Conservation (phyloP, 2,888 invertebrate genomes). For the Scaptomyza flava region DNA sequence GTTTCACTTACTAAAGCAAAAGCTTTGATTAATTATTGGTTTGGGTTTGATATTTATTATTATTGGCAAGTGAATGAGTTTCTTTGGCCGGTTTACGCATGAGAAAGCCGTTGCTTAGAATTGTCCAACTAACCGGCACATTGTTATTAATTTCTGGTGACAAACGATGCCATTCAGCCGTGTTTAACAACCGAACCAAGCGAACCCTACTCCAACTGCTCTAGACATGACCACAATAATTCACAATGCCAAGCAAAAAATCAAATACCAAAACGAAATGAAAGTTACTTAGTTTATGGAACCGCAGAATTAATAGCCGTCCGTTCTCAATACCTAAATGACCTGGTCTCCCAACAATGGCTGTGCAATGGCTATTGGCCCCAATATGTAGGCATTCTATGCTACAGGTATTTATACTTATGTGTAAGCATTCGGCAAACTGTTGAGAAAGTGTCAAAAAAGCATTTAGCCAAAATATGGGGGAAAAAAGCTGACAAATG, state of each 20-base stretch:
- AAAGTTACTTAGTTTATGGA: conserved; percentile 63
- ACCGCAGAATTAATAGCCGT: conserved; percentile 76
- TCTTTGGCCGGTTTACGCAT: conserved; percentile 61
- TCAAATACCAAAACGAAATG: conserved; percentile 67
- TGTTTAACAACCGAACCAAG: conserved; percentile 51
- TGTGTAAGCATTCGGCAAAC: conserved; percentile 15
- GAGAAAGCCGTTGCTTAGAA: conserved; percentile 68
- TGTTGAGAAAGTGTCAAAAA: conserved; percentile 65
- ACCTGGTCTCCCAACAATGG: conserved; percentile 39
- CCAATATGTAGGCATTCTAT: conserved; percentile 49
- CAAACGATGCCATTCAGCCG: conserved; percentile 72
- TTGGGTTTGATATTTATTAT: conserved; percentile 22
- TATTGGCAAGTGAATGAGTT: conserved; percentile 52
- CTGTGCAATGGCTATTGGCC: conserved; percentile 43
- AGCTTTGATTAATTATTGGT: conserved; percentile 14
- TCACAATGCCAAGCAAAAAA: conserved; percentile 42
- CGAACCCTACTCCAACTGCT: conserved; percentile 16
- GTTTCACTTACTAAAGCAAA: conserved; percentile 42
- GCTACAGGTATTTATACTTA: conserved; percentile 10
- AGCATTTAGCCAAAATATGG: conserved; percentile 35
- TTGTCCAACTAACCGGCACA: conserved; percentile 74
- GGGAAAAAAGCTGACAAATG: conserved; percentile 21
- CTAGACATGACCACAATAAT: conserved; percentile 47
- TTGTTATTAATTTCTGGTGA: conserved; percentile 77
- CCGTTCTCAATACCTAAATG: conserved; percentile 48